Base-by-base conservation (phyloP, 2,113 vertebrate genomes). In the Tragelaphus buxtoni region DNA sequence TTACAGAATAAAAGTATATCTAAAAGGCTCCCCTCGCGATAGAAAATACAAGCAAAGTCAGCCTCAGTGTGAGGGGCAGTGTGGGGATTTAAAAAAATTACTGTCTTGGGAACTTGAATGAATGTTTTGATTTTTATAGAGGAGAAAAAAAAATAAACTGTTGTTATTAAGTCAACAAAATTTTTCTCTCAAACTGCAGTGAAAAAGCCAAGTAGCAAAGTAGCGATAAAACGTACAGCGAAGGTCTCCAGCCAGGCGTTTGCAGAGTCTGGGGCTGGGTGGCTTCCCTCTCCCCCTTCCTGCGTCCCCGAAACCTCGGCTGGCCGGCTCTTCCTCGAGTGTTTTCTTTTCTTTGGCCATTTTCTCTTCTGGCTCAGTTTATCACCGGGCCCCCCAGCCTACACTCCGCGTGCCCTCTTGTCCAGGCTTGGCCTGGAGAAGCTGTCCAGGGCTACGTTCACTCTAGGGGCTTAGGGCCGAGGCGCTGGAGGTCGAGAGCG, bases 1-100 rank as follows among this genome's bases (percentile, higher is more conserved):
- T 98, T 97, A 97, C 97, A 95, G 97, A 97, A 98, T 98, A 98
- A 97, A 98, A 98, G 98, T 98, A 98, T 98, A 98, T 98, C 94
- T 97, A 98, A 98, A 97, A 96, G 81, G 49, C 83, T 97, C 98
- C 88, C 93, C 94, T 92, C 96, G 97, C 98, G 98, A 97, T 96
- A 95, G 96, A 53, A 97, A 98, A 98, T 97, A 97, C 91, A 97
- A 98, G 98, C 92, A 91, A 96, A 97, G 96, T 80, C 83, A 88
- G 58, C 58, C 55, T 55, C 90, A 97, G 89, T 88, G 32, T 47
- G 74, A 17, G 42, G 28, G 4, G 69, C n/a, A 22, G 65, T 69
- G 69, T 42, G 69, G 22, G 22, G 10, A 42, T 42, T 74, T 16
- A 6, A 55, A 65, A 63, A 17, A 32, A 80, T 96, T 98, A 91